Evolutionary conservation across 2,888 invertebrate genomes (phyloP), one percentile per base, ranked within the genome.

Genomic region (Hypomecis atomaria): DNA sequence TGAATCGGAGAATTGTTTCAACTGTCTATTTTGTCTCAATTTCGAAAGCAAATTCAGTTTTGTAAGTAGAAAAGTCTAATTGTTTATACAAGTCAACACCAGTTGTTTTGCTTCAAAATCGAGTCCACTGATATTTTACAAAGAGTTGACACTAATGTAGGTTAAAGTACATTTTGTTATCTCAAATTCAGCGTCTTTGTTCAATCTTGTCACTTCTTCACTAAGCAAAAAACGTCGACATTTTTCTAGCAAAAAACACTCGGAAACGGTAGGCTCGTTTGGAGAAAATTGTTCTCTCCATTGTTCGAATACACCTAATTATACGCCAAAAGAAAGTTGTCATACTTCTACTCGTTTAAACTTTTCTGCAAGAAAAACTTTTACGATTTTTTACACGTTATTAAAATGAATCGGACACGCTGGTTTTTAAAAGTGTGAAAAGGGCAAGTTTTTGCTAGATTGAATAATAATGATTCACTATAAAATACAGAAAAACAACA

Each of bases 341-440:
- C 64, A 57, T 47, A 65, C 50, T 53, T 53, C 37, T 10, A 55
- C 53, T 55, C 52, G 48, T 50, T 62, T 59, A 45, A 61, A 65
- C 58, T 56, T 65, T 69, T 40, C 45, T 37, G 23, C 36, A 52
- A 52, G 52, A 50, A 58, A 49, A 69, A 67, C 62, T 70, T 72
- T 66, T 40, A 64, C 62, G 68, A 72, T 72, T 69, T 67, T 62
- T 49, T 65, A 52, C 67, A 67, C 60, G 63, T 69, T 69, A 70
- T 69, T 69, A 70, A 64, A 60, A 70, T 64, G 60, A 45, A 66
- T 59, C 49, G 11, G 64, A 64, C 62, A 66, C 61, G 67, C 65
- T 60, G 61, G 50, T 59, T 42, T 44, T 56, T 43, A 47, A 56
- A 61, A 66, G 45, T 63, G 23, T 23, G 23, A 23, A 23, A 23